Base-by-base conservation (phyloP, 2,113 vertebrate genomes). In the Siphamia tubifer region DNA sequence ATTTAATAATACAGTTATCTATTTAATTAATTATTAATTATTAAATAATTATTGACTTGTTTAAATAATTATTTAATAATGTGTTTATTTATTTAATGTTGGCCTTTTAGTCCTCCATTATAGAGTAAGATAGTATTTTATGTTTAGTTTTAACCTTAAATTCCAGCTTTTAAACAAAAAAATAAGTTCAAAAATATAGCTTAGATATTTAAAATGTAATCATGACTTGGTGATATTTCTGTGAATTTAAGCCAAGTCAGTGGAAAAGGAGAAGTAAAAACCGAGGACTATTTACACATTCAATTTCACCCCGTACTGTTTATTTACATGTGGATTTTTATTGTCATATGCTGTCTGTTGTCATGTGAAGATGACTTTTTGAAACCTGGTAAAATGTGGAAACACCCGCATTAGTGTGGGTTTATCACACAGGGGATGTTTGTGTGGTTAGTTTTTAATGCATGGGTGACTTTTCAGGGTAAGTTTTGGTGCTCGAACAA, bases 381-480 rank as follows among this genome's bases (percentile, higher is more conserved):
- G 9, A 3, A 10, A 27, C 4, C 8, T 5, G 39, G 1, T n/a
- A n/a, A n/a, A n/a, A n/a, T 9, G 15, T 69, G 80, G 80, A 76
- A 85, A 81, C 62, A 81, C 71, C 82, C 71, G 6, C 25, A 4
- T 3, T 7, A 10, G 19, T 65, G 44, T 45, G 60, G 24, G 6
- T 52, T 31, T 21, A 16, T 56, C 4, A 9, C 6, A 36, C 76
- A 81, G 87, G 65, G 77, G 77, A n/a, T n/a, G n/a, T 68, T 82
- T 45, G 40, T 27, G 13, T 27, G 4, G n/a, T 13, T 75, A 23
- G 53, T 62, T 57, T 6, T 55, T 3, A 69, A 68, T 13, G 38
- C 12, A 16, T 13, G 44, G 44, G 52, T 70, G 34, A 1, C 68
- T 79, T 75, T 39, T 67, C 11, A 54, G 17, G 7, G 0, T 17